Percentiles rank a stretch among this genome's conserved stretches.
phyloP scores from a whole-genome alignment of 2,797 vertebrate genomes.

The Pteronotus mesoamericanus region DNA sequence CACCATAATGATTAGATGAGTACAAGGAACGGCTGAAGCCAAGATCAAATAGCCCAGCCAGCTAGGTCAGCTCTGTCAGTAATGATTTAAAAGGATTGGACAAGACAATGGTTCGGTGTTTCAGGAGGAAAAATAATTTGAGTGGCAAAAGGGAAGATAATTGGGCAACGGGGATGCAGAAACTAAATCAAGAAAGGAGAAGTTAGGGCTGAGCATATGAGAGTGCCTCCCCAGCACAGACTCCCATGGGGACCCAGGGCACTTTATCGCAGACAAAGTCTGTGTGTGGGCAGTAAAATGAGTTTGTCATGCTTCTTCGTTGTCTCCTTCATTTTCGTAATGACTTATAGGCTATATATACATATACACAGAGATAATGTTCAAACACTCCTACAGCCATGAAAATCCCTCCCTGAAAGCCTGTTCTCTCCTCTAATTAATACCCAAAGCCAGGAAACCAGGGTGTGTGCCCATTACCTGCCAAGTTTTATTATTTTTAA shows the following conservation, averaged over 20 bases:
- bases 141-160: not conserved
- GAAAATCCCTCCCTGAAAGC: constrained; percentile 45
- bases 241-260: not conserved
- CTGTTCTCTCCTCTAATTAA: constrained; percentile 67
- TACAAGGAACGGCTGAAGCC: not conserved
- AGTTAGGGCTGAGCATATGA: not conserved
- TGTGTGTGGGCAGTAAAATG: not conserved
- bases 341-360: constrained; percentile 1
- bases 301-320: not conserved
- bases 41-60: not conserved
- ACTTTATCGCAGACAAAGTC: not conserved
- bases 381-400: constrained; percentile 56
- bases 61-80: not conserved
- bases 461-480: constrained; percentile 52
- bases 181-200: not conserved
- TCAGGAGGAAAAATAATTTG: not conserved
- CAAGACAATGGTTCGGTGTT: not conserved
- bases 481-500: constrained; percentile 72
- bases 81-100: not conserved
- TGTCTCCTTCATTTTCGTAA: not conserved
- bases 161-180: not conserved
- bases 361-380: not conserved
- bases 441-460: constrained; percentile 65
- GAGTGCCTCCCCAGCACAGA: not conserved
- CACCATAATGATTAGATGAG: not conserved